These are phyloP conservation scores for Halcyon chelicuti DNA, from an alignment of 2,797 vertebrate genomes.

Conservation along the genomic window DNA sequence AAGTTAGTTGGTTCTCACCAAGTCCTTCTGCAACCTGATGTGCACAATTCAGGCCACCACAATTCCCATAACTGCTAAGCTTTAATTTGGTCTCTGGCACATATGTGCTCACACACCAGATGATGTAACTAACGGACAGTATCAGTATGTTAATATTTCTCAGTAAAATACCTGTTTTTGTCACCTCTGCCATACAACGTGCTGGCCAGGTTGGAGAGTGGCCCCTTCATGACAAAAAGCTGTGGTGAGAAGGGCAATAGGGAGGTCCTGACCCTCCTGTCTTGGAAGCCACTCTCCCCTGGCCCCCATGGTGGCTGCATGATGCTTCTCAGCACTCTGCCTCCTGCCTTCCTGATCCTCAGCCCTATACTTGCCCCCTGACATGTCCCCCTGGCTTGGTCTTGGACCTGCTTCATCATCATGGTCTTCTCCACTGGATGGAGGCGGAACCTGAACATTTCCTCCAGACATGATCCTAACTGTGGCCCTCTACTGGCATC, in stretches of 20 bases:
- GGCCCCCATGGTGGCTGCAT: rapidly evolving
- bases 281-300: background rate
- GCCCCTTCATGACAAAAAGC: rapidly evolving
- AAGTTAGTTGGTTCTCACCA: background rate
- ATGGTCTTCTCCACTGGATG: rapidly evolving
- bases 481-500: rapidly evolving
- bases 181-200: background rate
- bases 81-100: background rate
- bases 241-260: background rate
- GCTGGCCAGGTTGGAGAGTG: background rate
- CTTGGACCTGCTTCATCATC: background rate
- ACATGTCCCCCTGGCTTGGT: background rate
- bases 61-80: background rate
- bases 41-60: background rate
- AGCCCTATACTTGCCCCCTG: background rate
- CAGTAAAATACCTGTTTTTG: background rate
- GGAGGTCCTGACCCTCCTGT: background rate
- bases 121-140: background rate
- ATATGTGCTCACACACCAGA: rapidly evolving
- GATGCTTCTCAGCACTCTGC: rapidly evolving
- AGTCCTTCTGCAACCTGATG: background rate
- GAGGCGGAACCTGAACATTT: background rate
- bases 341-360: background rate
- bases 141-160: background rate
- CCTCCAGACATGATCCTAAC: background rate